A percentile compares a stretch with the other conserved stretches of the same genome.
These are phyloP conservation scores for Palythoa grandis DNA, from an alignment of 92 coral and sea anemone species.

Conservation along the genomic window DNA sequence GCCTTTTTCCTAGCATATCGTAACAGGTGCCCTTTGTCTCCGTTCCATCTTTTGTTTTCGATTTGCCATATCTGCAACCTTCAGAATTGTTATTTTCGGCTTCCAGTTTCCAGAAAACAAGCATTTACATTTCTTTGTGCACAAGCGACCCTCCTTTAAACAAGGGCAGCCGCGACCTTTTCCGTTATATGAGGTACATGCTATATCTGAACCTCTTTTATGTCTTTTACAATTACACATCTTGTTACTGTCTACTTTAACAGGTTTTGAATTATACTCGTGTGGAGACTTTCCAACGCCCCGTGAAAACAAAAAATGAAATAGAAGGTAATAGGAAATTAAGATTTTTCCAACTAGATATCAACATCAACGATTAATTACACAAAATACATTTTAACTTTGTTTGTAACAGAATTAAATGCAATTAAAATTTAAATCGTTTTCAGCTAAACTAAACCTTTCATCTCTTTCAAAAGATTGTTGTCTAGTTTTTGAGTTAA, in stretches of 20 bases:
- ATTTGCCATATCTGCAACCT: not conserved
- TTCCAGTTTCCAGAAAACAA: not conserved
- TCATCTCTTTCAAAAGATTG: not conserved
- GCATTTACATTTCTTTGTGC: not conserved
- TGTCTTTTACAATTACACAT: not conserved
- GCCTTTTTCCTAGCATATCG: not conserved
- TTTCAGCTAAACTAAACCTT: not conserved
- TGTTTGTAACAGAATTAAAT: not conserved
- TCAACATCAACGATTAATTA: not conserved
- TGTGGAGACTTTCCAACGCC: not conserved
- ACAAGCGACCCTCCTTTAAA: not conserved
- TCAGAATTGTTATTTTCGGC: not conserved
- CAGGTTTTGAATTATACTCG: not conserved
- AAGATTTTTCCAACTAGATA: not conserved
- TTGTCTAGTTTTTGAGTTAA: not conserved
- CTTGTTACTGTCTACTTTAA: not conserved
- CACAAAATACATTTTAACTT: not conserved
- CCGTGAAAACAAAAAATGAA: not conserved
- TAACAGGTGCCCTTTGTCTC: not conserved
- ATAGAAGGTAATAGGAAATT: not conserved
- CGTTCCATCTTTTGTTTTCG: not conserved
- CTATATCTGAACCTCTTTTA: not conserved
- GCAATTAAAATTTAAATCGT: not conserved
- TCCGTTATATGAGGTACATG: not conserved
- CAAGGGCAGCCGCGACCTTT: not conserved